Percentiles rank a stretch among this genome's conserved stretches.
These are phyloP conservation scores for Serripes groenlandicus DNA, from an alignment of 2,888 invertebrate genomes.

Conservation along the genomic window DNA sequence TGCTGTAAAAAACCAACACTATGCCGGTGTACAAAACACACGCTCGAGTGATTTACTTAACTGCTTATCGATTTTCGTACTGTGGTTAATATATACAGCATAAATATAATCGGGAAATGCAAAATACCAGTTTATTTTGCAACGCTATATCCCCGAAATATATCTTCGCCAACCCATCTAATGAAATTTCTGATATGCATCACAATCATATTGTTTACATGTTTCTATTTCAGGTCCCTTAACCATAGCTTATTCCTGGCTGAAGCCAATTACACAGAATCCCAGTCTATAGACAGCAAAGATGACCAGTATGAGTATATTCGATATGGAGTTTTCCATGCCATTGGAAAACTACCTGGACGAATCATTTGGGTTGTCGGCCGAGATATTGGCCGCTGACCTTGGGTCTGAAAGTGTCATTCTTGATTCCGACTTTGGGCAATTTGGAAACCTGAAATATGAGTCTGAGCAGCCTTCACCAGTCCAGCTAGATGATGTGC, in stretches of 20 bases:
- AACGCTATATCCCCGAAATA: too few relatives aligned
- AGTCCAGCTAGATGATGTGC: constrained; percentile 44
- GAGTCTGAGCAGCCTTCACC: constrained; percentile 24
- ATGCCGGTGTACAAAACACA: too few relatives aligned
- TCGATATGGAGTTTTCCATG: constrained; percentile 61
- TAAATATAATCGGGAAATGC: too few relatives aligned
- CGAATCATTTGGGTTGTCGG: constrained; percentile 58
- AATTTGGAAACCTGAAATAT: constrained; percentile 49
- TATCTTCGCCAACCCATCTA: too few relatives aligned
- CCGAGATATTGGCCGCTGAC: constrained; percentile 65
- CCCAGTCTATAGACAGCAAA: neutral
- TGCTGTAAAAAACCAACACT: too few relatives aligned
- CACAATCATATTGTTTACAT: too few relatives aligned
- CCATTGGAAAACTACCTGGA: constrained; percentile 56
- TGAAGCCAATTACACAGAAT: constrained; percentile 43
- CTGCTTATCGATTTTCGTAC: too few relatives aligned
- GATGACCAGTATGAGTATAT: constrained; percentile 37
- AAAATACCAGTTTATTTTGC: too few relatives aligned
- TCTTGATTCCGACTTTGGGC: constrained; percentile 56
- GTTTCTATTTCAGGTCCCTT: constrained; percentile 59
- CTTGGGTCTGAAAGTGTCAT: constrained; percentile 54
- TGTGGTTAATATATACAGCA: too few relatives aligned
- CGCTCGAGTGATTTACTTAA: too few relatives aligned
- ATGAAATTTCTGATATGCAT: too few relatives aligned
- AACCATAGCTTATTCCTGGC: constrained; percentile 57